Base-by-base conservation (phyloP, 2,888 invertebrate genomes). In the Tetrapedia diversipes region DNA sequence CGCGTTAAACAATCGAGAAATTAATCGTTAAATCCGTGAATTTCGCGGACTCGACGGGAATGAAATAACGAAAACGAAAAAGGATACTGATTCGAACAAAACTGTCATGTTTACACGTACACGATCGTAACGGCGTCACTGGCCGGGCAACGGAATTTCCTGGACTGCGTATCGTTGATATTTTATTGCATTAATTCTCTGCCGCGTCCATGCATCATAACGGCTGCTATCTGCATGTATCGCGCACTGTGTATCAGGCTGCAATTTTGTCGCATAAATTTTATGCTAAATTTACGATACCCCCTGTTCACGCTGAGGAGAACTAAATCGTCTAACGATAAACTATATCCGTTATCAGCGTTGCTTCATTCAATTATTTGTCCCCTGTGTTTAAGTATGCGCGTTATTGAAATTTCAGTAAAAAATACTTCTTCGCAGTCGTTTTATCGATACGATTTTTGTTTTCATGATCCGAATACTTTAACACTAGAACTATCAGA, bases 131-230 rank as follows among this genome's bases (percentile, higher is more conserved):
- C 4, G 22, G n/a, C 22, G 47, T 57, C 37, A 27, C 27, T 64
- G 64, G n/a, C n/a, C n/a, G n/a, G 49, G 53, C 24, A 29, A 10
- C 10, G 14, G 47, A 49, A 54, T 64, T 43, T 43, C 54, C 61
- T 32, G 16, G 51, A 6, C 43, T 19, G 27, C 41, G 57, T 41
- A 19, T 45, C 54, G 71, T 65, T 71, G 56, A 80, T 80, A 72
- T 76, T 80, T 80, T 80, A 77, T 80, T 80, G 72, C 68, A 80
- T 72, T 80, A 80, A 80, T 80, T 80, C 66, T 47, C 37, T 10
- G 66, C 53, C 3, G 24, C 45, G 32, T 49, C 53, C 79, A 65
- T 80, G 71, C 29, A 76, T 80, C 80, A 80, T 77, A 72, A 63
- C 56, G 24, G 14, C 37, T 51, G 37, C 64, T 67, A 77, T 73